Base-by-base conservation (phyloP, 2,888 invertebrate species). In the Pyrrhia umbra region DNA sequence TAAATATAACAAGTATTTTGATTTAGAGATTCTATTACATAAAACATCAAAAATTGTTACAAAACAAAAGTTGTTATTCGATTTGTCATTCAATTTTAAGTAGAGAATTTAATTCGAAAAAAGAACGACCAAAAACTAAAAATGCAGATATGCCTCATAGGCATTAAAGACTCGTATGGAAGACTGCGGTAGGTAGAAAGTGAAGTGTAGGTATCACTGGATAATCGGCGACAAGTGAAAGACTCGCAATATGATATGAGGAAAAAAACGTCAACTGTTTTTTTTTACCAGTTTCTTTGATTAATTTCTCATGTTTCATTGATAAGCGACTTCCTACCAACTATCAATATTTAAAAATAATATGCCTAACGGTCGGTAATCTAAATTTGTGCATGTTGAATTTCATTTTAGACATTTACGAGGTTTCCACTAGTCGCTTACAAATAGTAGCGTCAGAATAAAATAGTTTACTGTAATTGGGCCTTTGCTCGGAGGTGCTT, bases 401-500 rank as follows among this genome's bases (percentile, higher is more conserved):
- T n/a, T n/a, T n/a, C n/a, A n/a, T n/a, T n/a, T n/a, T n/a, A n/a
- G n/a, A 34, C 4, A 34, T 34, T 34, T 34, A n/a, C 34, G n/a
- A n/a, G 13, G n/a, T 2, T 34, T 34, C 5, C 34, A 34, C 34
- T 34, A 4, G 34, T n/a, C n/a, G 4, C 3, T 13, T n/a, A n/a
- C n/a, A n/a, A n/a, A n/a, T n/a, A 27, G 2, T 9, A 27, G 18
- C 16, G 23, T 47, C 18, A 59, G 45, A 46, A 57, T 51, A 18
- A 37, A 45, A 37, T 27, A n/a, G 72, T 64, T 85, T 75, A 87
- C 64, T 83, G 85, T 59, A 81, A 54, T 10, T 66, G 69, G 0
- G 79, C 51, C 23, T 79, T 85, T 55, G 85, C 76, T 27, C 87
- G 85, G 6, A 94, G 87, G 23, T 87, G 92, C 83, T 95, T 95